Conservation (phyloP, 2,113 vertebrate species). For the Anguilla rostrata region DNA sequence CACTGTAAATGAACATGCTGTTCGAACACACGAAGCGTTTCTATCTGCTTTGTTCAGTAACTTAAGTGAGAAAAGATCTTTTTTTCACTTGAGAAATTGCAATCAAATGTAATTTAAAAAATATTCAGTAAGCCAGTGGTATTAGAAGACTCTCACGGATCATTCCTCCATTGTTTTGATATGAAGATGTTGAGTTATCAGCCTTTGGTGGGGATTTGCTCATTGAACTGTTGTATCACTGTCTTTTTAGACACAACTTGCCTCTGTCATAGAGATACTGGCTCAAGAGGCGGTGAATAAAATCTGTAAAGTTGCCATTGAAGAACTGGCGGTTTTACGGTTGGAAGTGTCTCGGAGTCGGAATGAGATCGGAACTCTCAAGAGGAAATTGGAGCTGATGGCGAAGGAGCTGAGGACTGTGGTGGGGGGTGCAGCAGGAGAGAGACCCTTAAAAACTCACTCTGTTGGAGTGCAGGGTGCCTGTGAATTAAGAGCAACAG, state of each 20-base stretch:
- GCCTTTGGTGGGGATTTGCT: not conserved
- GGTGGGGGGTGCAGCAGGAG: conserved; percentile 30
- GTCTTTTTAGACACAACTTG: conserved; percentile 45
- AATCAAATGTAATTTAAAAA: too few species aligned
- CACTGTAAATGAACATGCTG: too few species aligned
- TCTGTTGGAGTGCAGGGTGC: conserved; percentile 16
- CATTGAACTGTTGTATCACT: not conserved
- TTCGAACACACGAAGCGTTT: too few species aligned
- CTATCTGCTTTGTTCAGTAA: too few species aligned
- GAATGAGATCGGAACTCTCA: conserved; percentile 48
- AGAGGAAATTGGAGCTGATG: conserved; percentile 44
- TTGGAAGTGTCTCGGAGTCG: conserved; percentile 42
- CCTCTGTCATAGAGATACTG: conserved; percentile 52
- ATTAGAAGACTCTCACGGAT: too few species aligned
- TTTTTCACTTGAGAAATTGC: too few species aligned
- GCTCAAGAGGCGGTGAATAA: conserved; percentile 61
- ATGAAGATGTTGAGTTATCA: too few species aligned
- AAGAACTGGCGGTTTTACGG: conserved; percentile 45
- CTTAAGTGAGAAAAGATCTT: too few species aligned
- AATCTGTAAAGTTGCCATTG: conserved; percentile 58
- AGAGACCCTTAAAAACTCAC: not conserved
- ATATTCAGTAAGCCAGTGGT: too few species aligned
- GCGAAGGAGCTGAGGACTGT: conserved; percentile 52
- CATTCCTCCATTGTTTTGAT: too few species aligned
- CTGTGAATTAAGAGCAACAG: conserved; percentile 5